Conservation (phyloP, 2,797 vertebrate genomes). For the Channallabes apus region DNA sequence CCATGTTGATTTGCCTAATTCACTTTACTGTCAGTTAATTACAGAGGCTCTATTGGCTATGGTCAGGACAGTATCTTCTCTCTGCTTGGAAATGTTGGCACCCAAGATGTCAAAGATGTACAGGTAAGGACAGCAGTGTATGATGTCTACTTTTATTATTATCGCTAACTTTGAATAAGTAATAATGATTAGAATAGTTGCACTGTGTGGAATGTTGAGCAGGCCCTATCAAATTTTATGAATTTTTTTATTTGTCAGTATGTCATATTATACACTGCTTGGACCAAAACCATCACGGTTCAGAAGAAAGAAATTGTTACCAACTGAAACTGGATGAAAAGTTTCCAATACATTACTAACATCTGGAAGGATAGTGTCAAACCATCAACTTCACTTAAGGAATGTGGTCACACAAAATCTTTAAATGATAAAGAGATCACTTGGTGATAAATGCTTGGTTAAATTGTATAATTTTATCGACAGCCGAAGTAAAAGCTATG, state of each 20-base stretch:
- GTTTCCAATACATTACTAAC: no score
- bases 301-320: no score
- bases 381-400: no score
- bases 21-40: constrained; percentile 82
- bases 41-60: constrained; percentile 90
- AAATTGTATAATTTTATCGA: no score
- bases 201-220: not conserved
- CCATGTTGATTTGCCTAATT: constrained; percentile 1
- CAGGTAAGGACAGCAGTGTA: constrained; percentile 74
- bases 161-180: not conserved
- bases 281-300: no score
- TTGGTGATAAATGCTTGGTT: no score
- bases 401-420: no score
- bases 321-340: no score
- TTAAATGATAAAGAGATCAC: no score
- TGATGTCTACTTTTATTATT: not conserved
- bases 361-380: no score
- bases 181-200: not conserved
- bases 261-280: no score
- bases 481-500: no score
- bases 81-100: constrained; percentile 85
- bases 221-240: not conserved
- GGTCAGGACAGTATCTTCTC: constrained; percentile 90
- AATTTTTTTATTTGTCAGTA: not conserved
- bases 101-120: constrained; percentile 90